Percentiles rank a stretch among this genome's conserved stretches.
These are phyloP conservation scores for Tethea ocularis DNA, from an alignment of 2,888 invertebrate genomes.

Conservation along the genomic window DNA sequence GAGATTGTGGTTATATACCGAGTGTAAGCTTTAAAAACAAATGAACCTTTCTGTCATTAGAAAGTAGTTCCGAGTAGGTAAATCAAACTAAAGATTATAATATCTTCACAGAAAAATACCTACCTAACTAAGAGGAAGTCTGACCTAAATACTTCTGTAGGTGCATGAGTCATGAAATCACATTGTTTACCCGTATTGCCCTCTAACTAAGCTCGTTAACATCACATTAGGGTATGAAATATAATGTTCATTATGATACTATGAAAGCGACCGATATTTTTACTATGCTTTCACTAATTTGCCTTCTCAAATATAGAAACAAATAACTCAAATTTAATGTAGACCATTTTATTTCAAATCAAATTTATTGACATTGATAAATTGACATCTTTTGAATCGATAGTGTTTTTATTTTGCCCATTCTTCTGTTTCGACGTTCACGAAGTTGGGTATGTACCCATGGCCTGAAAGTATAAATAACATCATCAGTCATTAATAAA, in stretches of 20 bases:
- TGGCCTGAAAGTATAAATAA: too few species aligned
- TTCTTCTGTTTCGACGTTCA: not conserved
- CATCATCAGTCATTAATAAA: too few species aligned
- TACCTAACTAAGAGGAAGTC: not conserved
- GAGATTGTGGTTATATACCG: too few species aligned
- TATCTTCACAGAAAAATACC: too few species aligned
- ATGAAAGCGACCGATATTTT: constrained; percentile 43
- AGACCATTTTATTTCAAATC: not conserved
- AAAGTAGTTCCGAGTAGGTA: not conserved
- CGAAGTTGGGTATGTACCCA: too few species aligned
- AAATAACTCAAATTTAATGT: not conserved
- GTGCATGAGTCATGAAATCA: constrained; percentile 13
- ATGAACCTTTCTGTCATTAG: not conserved
- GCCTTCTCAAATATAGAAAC: not conserved
- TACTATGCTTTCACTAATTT: constrained; percentile 21
- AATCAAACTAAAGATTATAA: too few species aligned
- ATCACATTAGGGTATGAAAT: constrained; percentile 49
- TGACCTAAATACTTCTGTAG: not conserved
- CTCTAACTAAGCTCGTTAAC: constrained; percentile 48
- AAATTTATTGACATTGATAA: not conserved
- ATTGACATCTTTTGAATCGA: not conserved
- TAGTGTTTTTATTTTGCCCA: not conserved
- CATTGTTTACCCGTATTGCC: constrained; percentile 37
- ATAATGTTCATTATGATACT: constrained; percentile 37
- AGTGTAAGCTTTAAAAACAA: too few species aligned